Evolutionary conservation across 1,140 invertebrate genomes (phyloP), one percentile per base, ranked within the genome.

Genomic region (Procambarus clarkii): DNA sequence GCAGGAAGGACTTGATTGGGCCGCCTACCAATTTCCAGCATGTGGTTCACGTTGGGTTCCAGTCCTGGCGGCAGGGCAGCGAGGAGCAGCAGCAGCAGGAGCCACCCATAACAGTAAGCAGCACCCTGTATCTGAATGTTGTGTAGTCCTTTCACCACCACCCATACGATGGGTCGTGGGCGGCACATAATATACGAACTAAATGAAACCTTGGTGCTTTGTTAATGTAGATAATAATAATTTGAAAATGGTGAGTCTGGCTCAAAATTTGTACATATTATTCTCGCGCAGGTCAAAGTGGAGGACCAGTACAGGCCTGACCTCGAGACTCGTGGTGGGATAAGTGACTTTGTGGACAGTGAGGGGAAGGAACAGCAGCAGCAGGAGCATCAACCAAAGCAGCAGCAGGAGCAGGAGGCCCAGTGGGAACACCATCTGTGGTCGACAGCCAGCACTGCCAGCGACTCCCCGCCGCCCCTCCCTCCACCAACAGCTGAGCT

Each of bases 11-110:
- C 24, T 3, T 60, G 2, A 60, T 58, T 8, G 80, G 80, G 7
- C 80, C 13, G 18, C 50, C 80, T 54, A 60, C 24, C 8, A 60
- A 60, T 54, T 82, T 60, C 21, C 80, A 82, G 50, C 54, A 82
- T 21, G 80, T 60, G 3, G 8, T 2, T 60, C 54, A 82, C 60
- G 54, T 60, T 8, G n/a, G 80, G n/a, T 82, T 82, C 80, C 34
- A 54, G 8, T 9, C 13, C 8, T 54, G 8, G 13, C 2, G 50
- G 50, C 50, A 54, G 50, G 13, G 13, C 13, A 9, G 13, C 13
- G 50, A 54, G 13, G 8, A 54, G 5, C 50, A 54, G 50, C 50
- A 54, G 50, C 50, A 54, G 50, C 50, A 54, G 50, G 8, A 54
- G 2, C 50, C 50, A 54, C 50, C 50, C 50, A 54, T 54, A 1